These are phyloP conservation scores for Microtus montanus DNA, from an alignment of 2,113 vertebrate genomes.

Conservation along the genomic window DNA sequence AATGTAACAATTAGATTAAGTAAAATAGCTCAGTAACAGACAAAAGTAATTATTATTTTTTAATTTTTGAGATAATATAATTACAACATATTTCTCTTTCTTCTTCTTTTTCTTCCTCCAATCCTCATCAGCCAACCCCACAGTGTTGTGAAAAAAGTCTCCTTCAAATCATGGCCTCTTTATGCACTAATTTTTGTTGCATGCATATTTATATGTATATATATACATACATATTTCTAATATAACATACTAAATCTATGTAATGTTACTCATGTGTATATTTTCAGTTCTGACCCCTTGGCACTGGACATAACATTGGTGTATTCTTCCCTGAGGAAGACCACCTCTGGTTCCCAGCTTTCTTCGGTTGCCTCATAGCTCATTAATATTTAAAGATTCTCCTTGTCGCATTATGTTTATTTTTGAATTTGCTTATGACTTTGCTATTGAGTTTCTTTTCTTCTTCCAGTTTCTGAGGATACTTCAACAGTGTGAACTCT, in stretches of 20 bases:
- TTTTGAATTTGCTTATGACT: neutral
- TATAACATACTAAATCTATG: neutral
- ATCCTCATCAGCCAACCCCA: neutral
- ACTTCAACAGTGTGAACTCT: neutral
- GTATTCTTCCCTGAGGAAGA: neutral
- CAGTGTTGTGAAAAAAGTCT: neutral
- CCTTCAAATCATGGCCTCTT: neutral
- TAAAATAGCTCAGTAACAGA: neutral
- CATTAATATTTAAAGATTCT: neutral
- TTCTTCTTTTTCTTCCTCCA: neutral
- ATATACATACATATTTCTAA: neutral
- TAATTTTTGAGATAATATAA: neutral
- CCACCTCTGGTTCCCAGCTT: neutral
- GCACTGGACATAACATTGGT: neutral
- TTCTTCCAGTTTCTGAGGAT: neutral
- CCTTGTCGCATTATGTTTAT: neutral
- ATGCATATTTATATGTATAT: neutral
- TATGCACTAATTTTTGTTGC: neutral
- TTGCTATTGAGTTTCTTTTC: neutral
- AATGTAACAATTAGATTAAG: slow-evolving; percentile 12
- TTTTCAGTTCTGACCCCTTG: neutral
- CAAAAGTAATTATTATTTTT: neutral
- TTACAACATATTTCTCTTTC: neutral
- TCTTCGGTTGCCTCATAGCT: neutral
- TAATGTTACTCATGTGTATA: neutral